Evolutionary conservation across 2,797 vertebrate species (phyloP).

Genomic region (Myotis daubentonii): DNA sequence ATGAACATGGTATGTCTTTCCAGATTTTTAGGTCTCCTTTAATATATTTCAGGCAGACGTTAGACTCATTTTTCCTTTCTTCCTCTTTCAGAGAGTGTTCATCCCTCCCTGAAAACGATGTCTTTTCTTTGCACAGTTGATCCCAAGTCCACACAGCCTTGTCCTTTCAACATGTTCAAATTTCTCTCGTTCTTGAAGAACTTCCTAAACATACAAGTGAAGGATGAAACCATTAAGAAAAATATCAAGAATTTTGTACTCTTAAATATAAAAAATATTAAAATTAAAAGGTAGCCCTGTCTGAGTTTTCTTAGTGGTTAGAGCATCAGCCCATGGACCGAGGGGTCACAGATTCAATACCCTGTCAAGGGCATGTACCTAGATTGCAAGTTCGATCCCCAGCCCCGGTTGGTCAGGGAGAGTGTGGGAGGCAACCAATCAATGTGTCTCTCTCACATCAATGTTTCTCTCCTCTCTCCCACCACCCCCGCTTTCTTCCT

Average conservation of each 20-base stretch:
- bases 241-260: constrained; percentile 13
- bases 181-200: constrained; percentile 34
- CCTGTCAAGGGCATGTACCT: background rate
- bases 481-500: too few species aligned
- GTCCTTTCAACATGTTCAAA: background rate
- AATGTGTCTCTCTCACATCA: background rate
- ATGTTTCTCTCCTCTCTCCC: background rate
- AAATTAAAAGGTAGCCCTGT: background rate
- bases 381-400: background rate
- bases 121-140: background rate
- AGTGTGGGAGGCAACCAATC: background rate
- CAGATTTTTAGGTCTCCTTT: background rate
- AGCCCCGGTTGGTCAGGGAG: background rate
- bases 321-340: background rate
- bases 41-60: background rate
- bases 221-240: constrained; percentile 7
- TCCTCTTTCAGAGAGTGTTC: background rate
- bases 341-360: background rate
- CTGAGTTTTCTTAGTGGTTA: background rate
- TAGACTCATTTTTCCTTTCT: background rate
- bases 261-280: constrained; percentile 48
- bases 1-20: constrained; percentile 1
- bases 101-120: background rate
- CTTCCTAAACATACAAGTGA: constrained; percentile 30
- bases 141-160: background rate